Base-by-base conservation (phyloP, 92 coral and sea anemone species). In the Ricordea florida region DNA sequence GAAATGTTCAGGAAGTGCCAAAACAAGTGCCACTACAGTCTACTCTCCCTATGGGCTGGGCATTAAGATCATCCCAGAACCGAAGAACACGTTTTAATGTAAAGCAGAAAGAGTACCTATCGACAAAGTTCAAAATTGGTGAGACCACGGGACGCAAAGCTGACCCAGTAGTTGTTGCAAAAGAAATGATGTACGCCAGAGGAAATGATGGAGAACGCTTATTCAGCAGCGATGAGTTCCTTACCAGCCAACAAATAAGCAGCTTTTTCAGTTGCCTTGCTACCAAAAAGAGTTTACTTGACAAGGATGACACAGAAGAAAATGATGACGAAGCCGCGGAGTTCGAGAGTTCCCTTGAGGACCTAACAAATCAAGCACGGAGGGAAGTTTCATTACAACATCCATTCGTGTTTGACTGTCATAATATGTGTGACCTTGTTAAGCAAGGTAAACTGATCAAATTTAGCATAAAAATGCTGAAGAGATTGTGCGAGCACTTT, bases 211-310 rank as follows among this genome's bases (percentile, higher is more conserved):
- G 71, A 28, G 71, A 75, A 3, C 62, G 72, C 0, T 34, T 75
- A 28, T 75, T 75, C 41, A 30, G 35, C 42, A 35, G 63, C 46
- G 55, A 56, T 10, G 55, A 69, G 36, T 57, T 56, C 34, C 50
- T 69, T 3, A 78, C 77, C 28, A 8, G 50, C 45, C 78, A 68
- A 43, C 85, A 79, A 30, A 35, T 79, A 15, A 25, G 62, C 21
- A 57, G 62, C 78, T 68, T 68, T 14, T 79, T 68, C 35, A 66
- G 78, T 17, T 71, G 78, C 1, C 29, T 79, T 32, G 67, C 78
- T 2, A 59, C 85, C 11, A 72, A 72, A n/a, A 42, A 35, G 43
- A 40, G 49, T 4, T 72, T 57, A 57, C 52, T 34, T 10, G 32
- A 32, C n/a, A 45, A 10, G 14, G 62, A 69, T 20, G 46, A 14